A percentile compares a stretch with the other conserved stretches of the same genome.
These are phyloP conservation scores for Malurus alboscapulatus DNA, from an alignment of 2,113 vertebrate species.

Conservation along the genomic window DNA sequence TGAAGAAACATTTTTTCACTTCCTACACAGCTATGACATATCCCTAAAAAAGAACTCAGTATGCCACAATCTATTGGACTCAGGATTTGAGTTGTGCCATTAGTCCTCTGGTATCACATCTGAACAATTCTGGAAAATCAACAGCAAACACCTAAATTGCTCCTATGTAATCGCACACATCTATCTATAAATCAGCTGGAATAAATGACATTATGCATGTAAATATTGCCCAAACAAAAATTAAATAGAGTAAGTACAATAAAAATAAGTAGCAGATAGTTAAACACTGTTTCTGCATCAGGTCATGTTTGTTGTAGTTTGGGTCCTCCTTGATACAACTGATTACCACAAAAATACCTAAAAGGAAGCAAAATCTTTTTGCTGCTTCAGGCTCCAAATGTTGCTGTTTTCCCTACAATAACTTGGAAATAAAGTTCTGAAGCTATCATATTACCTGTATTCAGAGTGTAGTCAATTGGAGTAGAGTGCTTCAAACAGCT, in stretches of 20 bases:
- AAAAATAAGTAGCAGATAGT: not conserved
- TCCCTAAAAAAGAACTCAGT: not conserved
- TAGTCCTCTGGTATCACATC: constrained; percentile 11
- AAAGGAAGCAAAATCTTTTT: not conserved
- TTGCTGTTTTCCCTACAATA: not conserved
- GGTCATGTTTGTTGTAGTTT: not conserved
- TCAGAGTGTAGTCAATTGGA: not conserved
- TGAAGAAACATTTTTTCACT: constrained; percentile 53
- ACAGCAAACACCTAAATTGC: not conserved
- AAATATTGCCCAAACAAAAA: not conserved
- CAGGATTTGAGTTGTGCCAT: not conserved
- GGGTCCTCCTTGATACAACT: not conserved
- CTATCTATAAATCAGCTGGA: not conserved
- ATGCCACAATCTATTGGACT: constrained; percentile 40
- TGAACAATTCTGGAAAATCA: not conserved
- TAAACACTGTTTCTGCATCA: not conserved
- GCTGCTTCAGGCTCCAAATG: not conserved
- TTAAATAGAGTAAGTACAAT: not conserved
- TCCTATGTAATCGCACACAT: not conserved
- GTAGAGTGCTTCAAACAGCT: not conserved
- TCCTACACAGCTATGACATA: constrained; percentile 47
- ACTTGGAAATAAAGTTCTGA: not conserved
- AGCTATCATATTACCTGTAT: not conserved
- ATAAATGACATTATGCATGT: not conserved
- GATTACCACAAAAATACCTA: not conserved